Base-by-base conservation (phyloP, 2,797 vertebrate species). In the Xerus rutilus region DNA sequence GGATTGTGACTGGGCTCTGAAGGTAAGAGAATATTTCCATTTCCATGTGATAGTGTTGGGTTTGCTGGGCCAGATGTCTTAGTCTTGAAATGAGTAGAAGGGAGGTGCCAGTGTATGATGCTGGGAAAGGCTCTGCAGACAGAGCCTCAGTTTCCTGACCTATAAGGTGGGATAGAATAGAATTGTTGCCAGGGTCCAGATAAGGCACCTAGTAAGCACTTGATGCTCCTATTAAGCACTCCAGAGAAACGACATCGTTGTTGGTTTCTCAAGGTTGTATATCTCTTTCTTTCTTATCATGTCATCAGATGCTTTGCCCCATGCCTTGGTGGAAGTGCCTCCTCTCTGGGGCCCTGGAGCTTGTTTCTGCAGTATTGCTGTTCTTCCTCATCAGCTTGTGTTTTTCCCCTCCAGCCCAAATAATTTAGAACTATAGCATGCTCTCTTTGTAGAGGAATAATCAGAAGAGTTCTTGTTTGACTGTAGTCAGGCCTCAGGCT, bases 1-100 rank as follows among this genome's bases (percentile, higher is more conserved):
- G 94, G 99, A 99, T 97, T 99, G 99, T 83, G 99, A 99, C 77
- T 99, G 99, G 99, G 99, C 99, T 57, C 96, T 99, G 89, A 99
- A 99, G 99, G 99, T 99, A 98, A 99, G 98, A 77, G 13, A 87
- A 4, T 1, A 3, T 43, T 54, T 84, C 89, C 30, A 35, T 84
- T 69, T 8, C 30, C 57, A 15, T 15, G 0, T 25, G 35, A 39
- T 21, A 4, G 35, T 28, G 17, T 0, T 62, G 54, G 32, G 10
- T 25, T 65, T 65, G n/a, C 67, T 20, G 1, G n/a, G 45, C 49
- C 3, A 0, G 3, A 2, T 18, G 18, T 62, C n/a, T 93, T 18
- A 81, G 72, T 70, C 77, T 79, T 57, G 17, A 74, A 65, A 57
- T n/a, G 39, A 74, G 39, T 0, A 49, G 47, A 65, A 65, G 52